Evolutionary conservation across 2,888 invertebrate genomes (phyloP).

Genomic region (Pemphredon lugubris): DNA sequence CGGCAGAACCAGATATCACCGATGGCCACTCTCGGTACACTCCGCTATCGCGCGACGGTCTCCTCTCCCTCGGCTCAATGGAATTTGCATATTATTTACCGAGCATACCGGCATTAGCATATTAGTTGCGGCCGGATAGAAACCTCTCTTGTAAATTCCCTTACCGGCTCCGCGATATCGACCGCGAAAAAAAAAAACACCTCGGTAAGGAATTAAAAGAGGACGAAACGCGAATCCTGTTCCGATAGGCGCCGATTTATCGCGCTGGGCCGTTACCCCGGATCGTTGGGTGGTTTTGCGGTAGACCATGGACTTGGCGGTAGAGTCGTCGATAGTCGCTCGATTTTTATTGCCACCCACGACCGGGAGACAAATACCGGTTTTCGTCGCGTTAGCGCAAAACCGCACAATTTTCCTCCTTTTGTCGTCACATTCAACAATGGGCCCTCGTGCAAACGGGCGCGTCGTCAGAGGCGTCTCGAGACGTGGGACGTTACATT

Average conservation of each 20-base stretch:
- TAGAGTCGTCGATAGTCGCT: too few species aligned
- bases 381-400: too few species aligned
- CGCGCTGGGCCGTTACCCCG: too few species aligned
- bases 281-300: too few species aligned
- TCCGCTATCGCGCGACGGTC: conserved; percentile 8
- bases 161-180: background rate
- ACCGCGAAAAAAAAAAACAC: background rate
- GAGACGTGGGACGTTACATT: too few species aligned
- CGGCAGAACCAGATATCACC: conserved; percentile 60
- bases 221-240: background rate
- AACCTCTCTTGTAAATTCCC: conserved; percentile 11
- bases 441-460: too few species aligned
- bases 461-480: too few species aligned
- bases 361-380: too few species aligned
- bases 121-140: conserved; percentile 15
- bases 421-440: too few species aligned
- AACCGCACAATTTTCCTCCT: too few species aligned
- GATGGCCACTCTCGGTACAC: conserved; percentile 18
- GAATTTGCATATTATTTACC: conserved; percentile 45
- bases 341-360: conserved; percentile 4
- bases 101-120: conserved; percentile 1
- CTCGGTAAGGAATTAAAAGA: background rate
- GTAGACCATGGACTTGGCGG: too few species aligned
- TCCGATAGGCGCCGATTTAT: background rate
- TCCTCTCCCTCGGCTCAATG: background rate